Evolutionary conservation across 2,888 invertebrate genomes (phyloP).

Genomic region (Acrobasis repandana): DNA sequence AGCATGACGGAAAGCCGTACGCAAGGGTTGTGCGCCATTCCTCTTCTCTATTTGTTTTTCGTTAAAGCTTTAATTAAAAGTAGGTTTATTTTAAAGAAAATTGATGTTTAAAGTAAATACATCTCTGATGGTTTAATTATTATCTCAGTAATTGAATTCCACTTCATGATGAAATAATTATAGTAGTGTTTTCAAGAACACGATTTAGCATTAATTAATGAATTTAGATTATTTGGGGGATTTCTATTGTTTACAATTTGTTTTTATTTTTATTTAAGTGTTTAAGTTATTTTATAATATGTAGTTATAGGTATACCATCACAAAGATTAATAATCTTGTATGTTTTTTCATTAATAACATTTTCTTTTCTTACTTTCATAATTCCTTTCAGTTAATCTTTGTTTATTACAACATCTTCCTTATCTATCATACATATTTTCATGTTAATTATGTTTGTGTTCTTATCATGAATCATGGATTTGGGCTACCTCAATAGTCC

Average conservation of each 20-base stretch:
- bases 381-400: too few relatives aligned
- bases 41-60: constrained; percentile 76
- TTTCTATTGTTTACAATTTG: background rate
- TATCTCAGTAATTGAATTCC: constrained; percentile 78
- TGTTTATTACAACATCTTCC: too few relatives aligned
- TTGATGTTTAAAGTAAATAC: constrained; percentile 80
- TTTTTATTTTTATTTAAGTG: background rate
- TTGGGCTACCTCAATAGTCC: background rate
- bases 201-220: constrained; percentile 43
- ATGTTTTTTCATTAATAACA: background rate
- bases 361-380: too few relatives aligned
- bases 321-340: too few relatives aligned
- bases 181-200: constrained; percentile 51
- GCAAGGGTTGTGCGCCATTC: constrained; percentile 67
- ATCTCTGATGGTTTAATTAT: constrained; percentile 80
- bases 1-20: constrained; percentile 50
- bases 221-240: background rate
- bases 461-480: too few relatives aligned
- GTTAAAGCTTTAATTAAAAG: constrained; percentile 81
- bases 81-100: constrained; percentile 80
- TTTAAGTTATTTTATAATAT: too few relatives aligned
- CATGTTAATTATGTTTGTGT: too few relatives aligned
- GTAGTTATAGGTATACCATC: too few relatives aligned
- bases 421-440: too few relatives aligned
- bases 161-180: constrained; percentile 71